phyloP scores from a whole-genome alignment of 2,888 invertebrate species.

The Cephus rjabovi region DNA sequence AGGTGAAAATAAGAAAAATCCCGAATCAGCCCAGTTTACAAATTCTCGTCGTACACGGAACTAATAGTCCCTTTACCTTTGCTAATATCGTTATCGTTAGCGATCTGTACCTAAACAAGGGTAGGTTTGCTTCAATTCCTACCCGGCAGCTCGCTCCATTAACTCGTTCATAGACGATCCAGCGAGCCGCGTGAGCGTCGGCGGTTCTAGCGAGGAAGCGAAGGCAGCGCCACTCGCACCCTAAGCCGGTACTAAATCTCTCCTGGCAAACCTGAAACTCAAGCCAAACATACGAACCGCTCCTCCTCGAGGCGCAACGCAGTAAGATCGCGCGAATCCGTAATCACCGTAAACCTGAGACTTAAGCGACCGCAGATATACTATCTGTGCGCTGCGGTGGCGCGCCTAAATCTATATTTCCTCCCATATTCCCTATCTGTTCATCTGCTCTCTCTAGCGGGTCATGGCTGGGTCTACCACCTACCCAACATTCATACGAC shows the following conservation, averaged over 20 bases:
- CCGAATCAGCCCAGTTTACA: no score
- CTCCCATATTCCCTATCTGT: slow-evolving; percentile 59
- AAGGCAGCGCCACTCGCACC: slow-evolving; percentile 37
- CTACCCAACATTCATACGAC: no score
- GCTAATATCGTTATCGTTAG: slow-evolving; percentile 53
- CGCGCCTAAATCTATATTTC: slow-evolving; percentile 63
- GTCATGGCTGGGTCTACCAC: slow-evolving; percentile 10
- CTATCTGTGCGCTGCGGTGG: slow-evolving; percentile 18
- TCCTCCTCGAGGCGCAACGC: slow-evolving; percentile 27
- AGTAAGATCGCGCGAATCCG: slow-evolving; percentile 54
- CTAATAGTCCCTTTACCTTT: slow-evolving; percentile 16
- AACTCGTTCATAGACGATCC: slow-evolving; percentile 62
- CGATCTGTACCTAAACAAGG: slow-evolving; percentile 37
- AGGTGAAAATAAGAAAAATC: no score
- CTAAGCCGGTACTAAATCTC: slow-evolving; percentile 56
- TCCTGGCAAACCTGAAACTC: slow-evolving; percentile 57
- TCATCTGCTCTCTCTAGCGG: slow-evolving; percentile 54
- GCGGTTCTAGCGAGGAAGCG: no score
- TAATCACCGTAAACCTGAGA: slow-evolving; percentile 62
- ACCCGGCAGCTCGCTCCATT: slow-evolving; percentile 51
- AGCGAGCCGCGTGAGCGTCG: slow-evolving; percentile 43
- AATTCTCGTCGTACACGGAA: no score
- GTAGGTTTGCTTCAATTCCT: neutral
- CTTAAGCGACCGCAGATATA: slow-evolving; percentile 51
- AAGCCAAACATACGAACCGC: slow-evolving; percentile 57